Conservation (phyloP, 2,888 invertebrate species). For the Salpingus planirostris region DNA sequence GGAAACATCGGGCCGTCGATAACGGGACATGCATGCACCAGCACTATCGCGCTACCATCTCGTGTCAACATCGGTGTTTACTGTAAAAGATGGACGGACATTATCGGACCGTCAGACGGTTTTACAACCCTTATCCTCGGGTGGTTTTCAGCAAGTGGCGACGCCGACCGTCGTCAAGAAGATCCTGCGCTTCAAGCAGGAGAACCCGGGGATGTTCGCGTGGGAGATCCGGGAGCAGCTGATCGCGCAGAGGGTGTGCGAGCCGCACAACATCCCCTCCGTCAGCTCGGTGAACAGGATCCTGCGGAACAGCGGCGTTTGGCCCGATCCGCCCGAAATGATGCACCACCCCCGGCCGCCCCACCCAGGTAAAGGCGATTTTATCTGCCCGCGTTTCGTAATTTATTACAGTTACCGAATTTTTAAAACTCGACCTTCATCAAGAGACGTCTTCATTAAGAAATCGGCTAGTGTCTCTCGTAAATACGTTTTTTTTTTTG, state of each 20-base stretch:
- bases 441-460: conserved; percentile 16
- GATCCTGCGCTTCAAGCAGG: conserved; percentile 87
- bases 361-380: conserved; percentile 3
- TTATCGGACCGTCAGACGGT: conserved; percentile 8
- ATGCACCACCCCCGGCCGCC: conserved; percentile 34
- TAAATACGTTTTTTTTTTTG: no score
- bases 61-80: conserved; percentile 22
- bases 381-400: no score
- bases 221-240: conserved; percentile 93
- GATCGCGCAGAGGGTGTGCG: conserved; percentile 82
- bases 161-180: conserved; percentile 93
- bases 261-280: conserved; percentile 83
- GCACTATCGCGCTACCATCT: conserved; percentile 22
- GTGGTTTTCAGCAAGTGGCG: conserved; percentile 77
- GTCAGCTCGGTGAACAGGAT: conserved; percentile 93
- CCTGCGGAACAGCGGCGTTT: conserved; percentile 76
- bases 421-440: conserved; percentile 8
- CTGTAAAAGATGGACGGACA: conserved; percentile 21
- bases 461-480: conserved; percentile 12
- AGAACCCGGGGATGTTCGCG: conserved; percentile 93
- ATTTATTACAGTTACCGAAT: no score
- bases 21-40: conserved; percentile 17
- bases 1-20: conserved; percentile 7
- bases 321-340: conserved; percentile 53
- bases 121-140: conserved; percentile 9